Conservation (phyloP, 2,797 vertebrate species). For the Tadarida brasiliensis region DNA sequence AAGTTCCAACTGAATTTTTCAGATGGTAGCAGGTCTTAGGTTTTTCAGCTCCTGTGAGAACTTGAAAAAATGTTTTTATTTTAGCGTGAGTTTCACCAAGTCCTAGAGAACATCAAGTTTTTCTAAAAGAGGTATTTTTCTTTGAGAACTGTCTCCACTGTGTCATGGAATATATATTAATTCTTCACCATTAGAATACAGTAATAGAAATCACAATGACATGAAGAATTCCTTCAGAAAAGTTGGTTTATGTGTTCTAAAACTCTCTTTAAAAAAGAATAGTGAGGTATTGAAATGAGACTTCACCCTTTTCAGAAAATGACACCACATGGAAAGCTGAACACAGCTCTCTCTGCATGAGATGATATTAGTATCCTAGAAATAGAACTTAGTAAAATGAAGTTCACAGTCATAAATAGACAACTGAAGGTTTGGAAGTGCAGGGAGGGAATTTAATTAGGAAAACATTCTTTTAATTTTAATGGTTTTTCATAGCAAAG, state of each 20-base stretch:
- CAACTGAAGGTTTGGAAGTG: constrained; percentile 78
- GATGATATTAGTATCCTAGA: constrained; percentile 69
- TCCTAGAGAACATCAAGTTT: constrained; percentile 40
- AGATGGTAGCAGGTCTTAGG: not conserved
- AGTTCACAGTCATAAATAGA: constrained; percentile 81
- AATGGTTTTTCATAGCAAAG: constrained; percentile 70
- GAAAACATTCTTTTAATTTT: constrained; percentile 85
- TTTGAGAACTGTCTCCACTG: constrained; percentile 4
- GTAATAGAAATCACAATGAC: constrained; percentile 48
- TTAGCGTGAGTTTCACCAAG: constrained; percentile 51
- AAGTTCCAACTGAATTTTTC: not conserved
- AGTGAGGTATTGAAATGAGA: constrained; percentile 59
- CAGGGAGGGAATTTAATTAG: constrained; percentile 83
- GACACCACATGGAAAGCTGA: constrained; percentile 64
- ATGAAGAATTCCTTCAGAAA: constrained; percentile 64
- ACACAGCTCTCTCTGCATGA: constrained; percentile 73
- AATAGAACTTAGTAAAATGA: constrained; percentile 83
- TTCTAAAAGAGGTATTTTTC: not conserved
- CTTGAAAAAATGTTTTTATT: constrained; percentile 1
- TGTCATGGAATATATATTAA: not conserved
- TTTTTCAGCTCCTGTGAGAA: constrained; percentile 51
- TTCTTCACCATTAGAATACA: constrained; percentile 57
- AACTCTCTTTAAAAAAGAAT: constrained; percentile 47
- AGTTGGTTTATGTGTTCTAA: constrained; percentile 59
- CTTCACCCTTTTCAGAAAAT: constrained; percentile 65